Percentiles rank a stretch among this genome's conserved stretches.
Evolutionary conservation across 2,888 invertebrate genomes (phyloP).

Genomic region (Tipula lateralis): DNA sequence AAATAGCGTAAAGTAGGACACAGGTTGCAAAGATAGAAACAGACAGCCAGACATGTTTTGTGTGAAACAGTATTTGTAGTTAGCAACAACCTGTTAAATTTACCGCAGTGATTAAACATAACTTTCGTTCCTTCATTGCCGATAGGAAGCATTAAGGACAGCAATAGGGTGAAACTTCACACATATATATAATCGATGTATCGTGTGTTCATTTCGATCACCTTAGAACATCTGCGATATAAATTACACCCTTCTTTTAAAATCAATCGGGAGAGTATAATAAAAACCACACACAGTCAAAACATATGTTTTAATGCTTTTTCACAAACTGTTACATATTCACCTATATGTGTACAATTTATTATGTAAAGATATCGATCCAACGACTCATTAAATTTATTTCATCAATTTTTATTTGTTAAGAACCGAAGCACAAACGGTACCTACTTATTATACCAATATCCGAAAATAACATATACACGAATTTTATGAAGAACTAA

Average conservation of each 20-base stretch:
- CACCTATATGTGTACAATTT: neutral
- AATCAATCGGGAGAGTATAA: neutral
- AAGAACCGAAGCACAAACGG: neutral
- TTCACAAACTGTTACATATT: neutral
- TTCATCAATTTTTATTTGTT: neutral
- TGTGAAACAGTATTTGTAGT: no score
- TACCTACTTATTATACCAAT: neutral
- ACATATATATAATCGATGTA: no score
- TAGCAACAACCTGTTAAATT: no score
- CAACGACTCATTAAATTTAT: neutral
- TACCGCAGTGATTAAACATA: no score
- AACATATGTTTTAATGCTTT: neutral
- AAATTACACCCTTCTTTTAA: neutral
- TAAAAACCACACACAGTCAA: neutral
- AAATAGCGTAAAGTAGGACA: no score
- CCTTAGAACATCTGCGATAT: neutral
- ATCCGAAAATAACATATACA: neutral
- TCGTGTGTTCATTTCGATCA: no score
- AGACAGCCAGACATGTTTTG: no score
- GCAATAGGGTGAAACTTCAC: no score
- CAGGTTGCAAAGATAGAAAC: no score
- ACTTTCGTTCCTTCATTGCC: no score
- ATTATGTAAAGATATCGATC: neutral
- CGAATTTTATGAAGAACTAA: neutral
- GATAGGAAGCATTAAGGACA: no score